phyloP scores from a whole-genome alignment of 2,888 invertebrate species.

The Drosophila borborema region DNA sequence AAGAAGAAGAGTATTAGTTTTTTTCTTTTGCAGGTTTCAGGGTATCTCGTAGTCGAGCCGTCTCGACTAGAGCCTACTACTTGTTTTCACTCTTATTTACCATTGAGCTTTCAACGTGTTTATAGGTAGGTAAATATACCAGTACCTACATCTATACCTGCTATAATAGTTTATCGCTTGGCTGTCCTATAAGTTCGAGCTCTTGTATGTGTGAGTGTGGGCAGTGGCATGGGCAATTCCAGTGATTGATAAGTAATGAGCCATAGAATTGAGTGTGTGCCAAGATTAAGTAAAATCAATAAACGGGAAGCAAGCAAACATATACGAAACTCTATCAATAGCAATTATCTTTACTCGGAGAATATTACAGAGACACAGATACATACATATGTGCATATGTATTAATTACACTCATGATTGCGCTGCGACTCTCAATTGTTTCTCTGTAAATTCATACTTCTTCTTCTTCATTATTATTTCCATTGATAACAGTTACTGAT shows the following conservation, averaged over 20 bases:
- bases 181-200: not conserved
- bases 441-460: conserved; percentile 11
- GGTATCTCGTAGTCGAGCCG: too few relatives aligned
- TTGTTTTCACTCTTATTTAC: conserved; percentile 1
- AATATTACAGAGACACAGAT: not conserved
- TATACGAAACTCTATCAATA: not conserved
- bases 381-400: too few relatives aligned
- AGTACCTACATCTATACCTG: too few relatives aligned
- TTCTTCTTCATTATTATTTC: not conserved
- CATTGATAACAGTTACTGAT: conserved; percentile 3
- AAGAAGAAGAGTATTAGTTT: too few relatives aligned
- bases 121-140: not conserved
- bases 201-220: not conserved
- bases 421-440: conserved; percentile 6
- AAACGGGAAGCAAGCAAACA: not conserved
- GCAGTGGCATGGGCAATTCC: conserved; percentile 2
- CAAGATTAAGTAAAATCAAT: conserved; percentile 21
- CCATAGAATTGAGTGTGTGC: conserved; percentile 16
- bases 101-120: not conserved
- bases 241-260: conserved; percentile 32
- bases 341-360: conserved; percentile 13
- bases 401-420: not conserved
- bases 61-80: too few relatives aligned
- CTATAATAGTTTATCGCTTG: conserved; percentile 20
- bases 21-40: too few relatives aligned